These are phyloP conservation scores for Bradypodion ventrale DNA, from an alignment of 2,797 vertebrate species.

Conservation along the genomic window DNA sequence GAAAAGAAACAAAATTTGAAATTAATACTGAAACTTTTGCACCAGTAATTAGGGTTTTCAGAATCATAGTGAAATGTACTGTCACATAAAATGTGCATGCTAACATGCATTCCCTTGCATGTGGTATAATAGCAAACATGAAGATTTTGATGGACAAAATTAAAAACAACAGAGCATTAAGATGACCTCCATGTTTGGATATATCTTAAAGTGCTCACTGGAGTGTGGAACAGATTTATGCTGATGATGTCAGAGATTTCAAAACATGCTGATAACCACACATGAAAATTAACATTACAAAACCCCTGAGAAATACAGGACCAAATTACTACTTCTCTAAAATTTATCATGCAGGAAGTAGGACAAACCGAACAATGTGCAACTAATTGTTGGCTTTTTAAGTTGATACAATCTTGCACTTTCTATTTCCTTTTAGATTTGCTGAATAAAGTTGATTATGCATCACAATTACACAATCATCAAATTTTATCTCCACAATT, in stretches of 20 bases:
- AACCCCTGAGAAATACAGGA: background rate
- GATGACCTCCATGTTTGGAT: background rate
- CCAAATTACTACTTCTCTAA: background rate
- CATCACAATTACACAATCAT: constrained; percentile 9
- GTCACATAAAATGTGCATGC: background rate
- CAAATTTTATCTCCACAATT: constrained; percentile 1
- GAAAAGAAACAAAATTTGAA: background rate
- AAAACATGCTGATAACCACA: background rate
- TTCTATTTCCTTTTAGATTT: background rate
- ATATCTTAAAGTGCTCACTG: background rate
- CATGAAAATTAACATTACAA: too few species aligned
- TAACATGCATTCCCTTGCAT: background rate
- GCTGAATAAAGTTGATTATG: constrained; percentile 10
- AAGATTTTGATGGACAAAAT: background rate
- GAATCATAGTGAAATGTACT: background rate
- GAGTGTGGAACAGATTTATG: background rate
- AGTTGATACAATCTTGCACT: background rate
- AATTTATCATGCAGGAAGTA: background rate
- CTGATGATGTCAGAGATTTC: background rate
- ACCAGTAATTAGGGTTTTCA: background rate
- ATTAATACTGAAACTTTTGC: background rate
- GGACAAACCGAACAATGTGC: background rate
- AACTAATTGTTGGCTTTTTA: constrained; percentile 2
- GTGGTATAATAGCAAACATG: too few species aligned
- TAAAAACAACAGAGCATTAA: background rate